A percentile compares a stretch with the other conserved stretches of the same genome.
Evolutionary conservation across 2,888 invertebrate genomes (phyloP).

Genomic region (Busseola fusca): DNA sequence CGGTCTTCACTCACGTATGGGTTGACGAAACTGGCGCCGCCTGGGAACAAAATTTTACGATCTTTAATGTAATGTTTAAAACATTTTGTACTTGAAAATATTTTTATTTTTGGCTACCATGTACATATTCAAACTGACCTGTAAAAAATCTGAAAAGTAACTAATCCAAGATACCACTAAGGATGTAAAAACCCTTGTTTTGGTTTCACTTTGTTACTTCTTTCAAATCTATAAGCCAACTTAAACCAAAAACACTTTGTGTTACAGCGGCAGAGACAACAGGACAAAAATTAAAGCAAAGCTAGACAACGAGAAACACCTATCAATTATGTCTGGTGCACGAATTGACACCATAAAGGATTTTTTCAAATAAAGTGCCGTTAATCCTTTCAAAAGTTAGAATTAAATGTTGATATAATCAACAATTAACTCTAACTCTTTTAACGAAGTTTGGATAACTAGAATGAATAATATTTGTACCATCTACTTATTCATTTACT

Average conservation of each 20-base stretch:
- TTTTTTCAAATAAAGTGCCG: background rate
- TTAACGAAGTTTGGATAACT: background rate
- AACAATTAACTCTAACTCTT: no score
- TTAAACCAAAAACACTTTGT: constrained; percentile 2
- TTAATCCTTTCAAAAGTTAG: background rate
- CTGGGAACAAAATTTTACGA: constrained; percentile 66
- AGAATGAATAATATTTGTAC: background rate
- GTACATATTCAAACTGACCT: background rate
- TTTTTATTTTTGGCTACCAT: background rate
- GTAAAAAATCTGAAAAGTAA: background rate
- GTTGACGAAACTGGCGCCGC: constrained; percentile 80
- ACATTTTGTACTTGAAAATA: no score
- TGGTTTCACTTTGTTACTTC: background rate
- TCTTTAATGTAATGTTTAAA: background rate
- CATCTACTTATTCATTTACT: background rate
- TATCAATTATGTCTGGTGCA: constrained; percentile 3
- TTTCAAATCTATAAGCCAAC: background rate
- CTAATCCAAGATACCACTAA: constrained; percentile 1
- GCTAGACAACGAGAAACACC: constrained; percentile 6
- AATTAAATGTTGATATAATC: background rate
- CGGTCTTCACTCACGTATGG: constrained; percentile 80
- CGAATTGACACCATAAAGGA: constrained; percentile 3
- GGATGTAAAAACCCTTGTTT: background rate
- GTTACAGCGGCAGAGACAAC: background rate
- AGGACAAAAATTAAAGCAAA: constrained; percentile 6